These are phyloP conservation scores for Liasis olivaceus DNA, from an alignment of 2,797 vertebrate genomes.

Conservation along the genomic window DNA sequence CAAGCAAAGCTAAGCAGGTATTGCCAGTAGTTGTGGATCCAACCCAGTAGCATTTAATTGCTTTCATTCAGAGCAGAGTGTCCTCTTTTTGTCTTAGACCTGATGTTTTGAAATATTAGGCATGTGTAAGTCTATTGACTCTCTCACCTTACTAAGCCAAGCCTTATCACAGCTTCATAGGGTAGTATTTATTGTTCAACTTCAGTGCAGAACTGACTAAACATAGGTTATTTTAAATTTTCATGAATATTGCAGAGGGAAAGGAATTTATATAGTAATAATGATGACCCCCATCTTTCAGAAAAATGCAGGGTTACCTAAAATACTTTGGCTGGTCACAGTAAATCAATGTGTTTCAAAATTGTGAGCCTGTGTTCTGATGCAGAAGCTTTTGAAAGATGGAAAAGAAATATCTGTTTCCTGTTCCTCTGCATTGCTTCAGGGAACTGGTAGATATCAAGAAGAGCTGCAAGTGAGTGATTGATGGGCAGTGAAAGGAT, in stretches of 20 bases:
- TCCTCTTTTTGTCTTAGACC: not conserved
- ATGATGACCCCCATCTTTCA: conserved; percentile 37
- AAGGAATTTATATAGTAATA: conserved; percentile 14
- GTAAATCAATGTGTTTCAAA: conserved; percentile 52
- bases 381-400: conserved; percentile 14
- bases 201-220: conserved; percentile 19
- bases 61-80: conserved; percentile 9
- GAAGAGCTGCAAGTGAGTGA: conserved; percentile 62
- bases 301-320: conserved; percentile 51
- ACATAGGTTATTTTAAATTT: conserved; percentile 22
- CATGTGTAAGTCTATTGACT: not conserved
- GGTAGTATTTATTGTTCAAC: not conserved
- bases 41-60: not conserved
- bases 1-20: not conserved
- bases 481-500: conserved; percentile 73
- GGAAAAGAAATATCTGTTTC: not conserved
- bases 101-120: conserved; percentile 39
- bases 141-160: conserved; percentile 28
- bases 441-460: conserved; percentile 59
- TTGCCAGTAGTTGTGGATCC: not conserved
- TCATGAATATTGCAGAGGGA: conserved; percentile 43
- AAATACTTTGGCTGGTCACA: conserved; percentile 50
- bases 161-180: conserved; percentile 7
- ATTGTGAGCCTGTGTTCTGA: not conserved
- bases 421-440: conserved; percentile 56